Evolutionary conservation across 2,888 invertebrate genomes (phyloP), one percentile per base, ranked within the genome.

Genomic region (Cenopis cana): DNA sequence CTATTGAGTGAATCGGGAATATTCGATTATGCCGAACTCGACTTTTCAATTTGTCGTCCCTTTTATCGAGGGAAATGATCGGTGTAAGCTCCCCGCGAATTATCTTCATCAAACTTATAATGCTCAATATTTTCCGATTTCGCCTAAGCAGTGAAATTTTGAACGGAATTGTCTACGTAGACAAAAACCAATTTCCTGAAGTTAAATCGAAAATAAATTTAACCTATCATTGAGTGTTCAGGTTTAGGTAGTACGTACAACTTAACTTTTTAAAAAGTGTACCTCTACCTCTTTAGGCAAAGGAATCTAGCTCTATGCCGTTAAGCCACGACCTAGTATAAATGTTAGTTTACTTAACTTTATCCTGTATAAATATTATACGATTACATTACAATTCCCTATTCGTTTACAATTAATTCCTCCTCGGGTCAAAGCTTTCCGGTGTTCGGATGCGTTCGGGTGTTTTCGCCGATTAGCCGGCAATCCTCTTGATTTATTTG

Each of bases 401-500:
- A 68, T 66, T 36, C 61, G 57, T 69, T 33, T 74, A 74, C 73
- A 41, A 65, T 65, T 65, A 65, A 65, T 65, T 64, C 54, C 36
- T 33, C 38, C n/a, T 50, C 59, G 59, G 67, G 67, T 68, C 67
- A 59, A 10, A n/a, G 55, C 50, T 50, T 50, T 50, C 50, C 56
- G 66, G 29, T 29, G 24, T 46, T 55, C 61, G 57, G 36, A 33
- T 36, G 46, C 29, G 56, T 54, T 82, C 80, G 78, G 76, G 78
- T 84, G 82, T 85, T 85, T 85, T 82, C 78, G 77, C 69, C 87
- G 89, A 90, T 90, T 91, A 89, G 85, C 88, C 87, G 78, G 84
- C 87, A 87, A 91, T 90, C 90, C 90, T 88, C 89, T 91, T 88
- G 89, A 90, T 89, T 90, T 86, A 88, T 89, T 89, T 86, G 87